Evolutionary conservation across 2,888 invertebrate species (phyloP).

Genomic region (Brachylomia viminalis): DNA sequence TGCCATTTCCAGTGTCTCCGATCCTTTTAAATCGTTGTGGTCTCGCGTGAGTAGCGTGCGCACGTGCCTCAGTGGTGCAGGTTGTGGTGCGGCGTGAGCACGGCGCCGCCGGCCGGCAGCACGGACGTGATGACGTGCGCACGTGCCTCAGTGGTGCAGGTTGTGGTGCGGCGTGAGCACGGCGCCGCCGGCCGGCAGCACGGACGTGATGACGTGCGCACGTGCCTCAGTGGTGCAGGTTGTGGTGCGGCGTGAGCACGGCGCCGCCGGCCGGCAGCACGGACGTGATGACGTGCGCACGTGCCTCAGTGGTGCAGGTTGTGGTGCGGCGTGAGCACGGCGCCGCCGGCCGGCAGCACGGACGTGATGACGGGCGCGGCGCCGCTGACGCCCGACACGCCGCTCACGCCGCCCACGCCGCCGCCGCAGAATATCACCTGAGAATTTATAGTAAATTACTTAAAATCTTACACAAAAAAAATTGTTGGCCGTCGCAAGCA

Average conservation of each 20-base stretch:
- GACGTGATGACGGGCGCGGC: constrained; percentile 83
- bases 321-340: constrained; percentile 86
- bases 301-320: constrained; percentile 80
- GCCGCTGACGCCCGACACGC: constrained; percentile 73
- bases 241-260: constrained; percentile 85
- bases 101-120: constrained; percentile 84
- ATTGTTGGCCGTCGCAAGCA: too few relatives aligned
- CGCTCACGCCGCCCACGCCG: constrained; percentile 73
- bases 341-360: constrained; percentile 84
- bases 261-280: constrained; percentile 85
- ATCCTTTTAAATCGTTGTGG: too few relatives aligned
- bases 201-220: constrained; percentile 55
- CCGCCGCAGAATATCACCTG: constrained; percentile 88
- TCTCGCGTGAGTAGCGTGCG: too few relatives aligned
- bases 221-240: constrained; percentile 80
- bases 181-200: constrained; percentile 84
- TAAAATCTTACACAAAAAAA: too few relatives aligned
- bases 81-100: constrained; percentile 85
- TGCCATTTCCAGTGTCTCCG: too few relatives aligned
- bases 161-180: constrained; percentile 86
- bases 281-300: constrained; percentile 75
- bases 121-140: constrained; percentile 71
- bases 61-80: constrained; percentile 83
- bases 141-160: constrained; percentile 82
- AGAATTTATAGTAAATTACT: neutral